Conservation (phyloP, 2,888 invertebrate species). For the Anaspis maculata region DNA sequence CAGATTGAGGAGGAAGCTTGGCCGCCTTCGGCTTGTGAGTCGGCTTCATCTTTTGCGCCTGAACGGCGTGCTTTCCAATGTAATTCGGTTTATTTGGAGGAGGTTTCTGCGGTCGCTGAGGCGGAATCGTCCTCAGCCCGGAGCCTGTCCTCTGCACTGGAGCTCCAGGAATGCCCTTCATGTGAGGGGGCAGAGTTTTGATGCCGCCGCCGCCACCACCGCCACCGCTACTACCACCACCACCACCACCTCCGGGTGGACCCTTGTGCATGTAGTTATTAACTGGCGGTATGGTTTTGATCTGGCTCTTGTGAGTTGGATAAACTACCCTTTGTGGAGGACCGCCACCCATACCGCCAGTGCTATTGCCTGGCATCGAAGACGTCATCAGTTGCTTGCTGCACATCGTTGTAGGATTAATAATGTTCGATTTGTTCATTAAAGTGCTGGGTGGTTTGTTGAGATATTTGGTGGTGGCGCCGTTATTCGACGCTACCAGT, state of each 20-base stretch:
- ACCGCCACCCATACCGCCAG: slow-evolving; percentile 18
- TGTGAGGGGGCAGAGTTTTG: slow-evolving; percentile 35
- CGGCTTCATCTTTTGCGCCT: slow-evolving; percentile 35
- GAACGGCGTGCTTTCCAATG: slow-evolving; percentile 42
- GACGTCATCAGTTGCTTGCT: too few species aligned
- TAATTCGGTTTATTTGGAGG: slow-evolving; percentile 40
- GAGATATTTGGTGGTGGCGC: slow-evolving; percentile 33
- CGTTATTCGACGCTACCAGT: slow-evolving; percentile 29
- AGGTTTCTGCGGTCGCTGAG: slow-evolving; percentile 34
- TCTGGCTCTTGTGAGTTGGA: slow-evolving; percentile 36
- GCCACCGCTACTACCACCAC: too few species aligned
- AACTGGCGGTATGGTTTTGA: slow-evolving; percentile 33
- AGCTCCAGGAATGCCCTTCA: slow-evolving; percentile 27
- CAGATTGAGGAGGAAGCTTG: too few species aligned
- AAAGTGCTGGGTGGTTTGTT: slow-evolving; percentile 26
- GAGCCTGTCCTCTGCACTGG: slow-evolving; percentile 33
- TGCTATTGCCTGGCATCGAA: too few species aligned
- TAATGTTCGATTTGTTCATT: slow-evolving; percentile 17
- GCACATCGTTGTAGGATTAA: slow-evolving; percentile 2
- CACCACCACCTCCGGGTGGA: too few species aligned
- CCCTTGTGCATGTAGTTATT: slow-evolving; percentile 28
- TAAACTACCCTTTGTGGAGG: slow-evolving; percentile 26
- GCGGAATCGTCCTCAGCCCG: slow-evolving; percentile 39
- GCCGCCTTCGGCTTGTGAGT: slow-evolving; percentile 13
- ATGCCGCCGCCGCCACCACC: slow-evolving; percentile 26